Evolutionary conservation across 2,888 invertebrate genomes (phyloP).

Genomic region (Heteromurus nitidus): DNA sequence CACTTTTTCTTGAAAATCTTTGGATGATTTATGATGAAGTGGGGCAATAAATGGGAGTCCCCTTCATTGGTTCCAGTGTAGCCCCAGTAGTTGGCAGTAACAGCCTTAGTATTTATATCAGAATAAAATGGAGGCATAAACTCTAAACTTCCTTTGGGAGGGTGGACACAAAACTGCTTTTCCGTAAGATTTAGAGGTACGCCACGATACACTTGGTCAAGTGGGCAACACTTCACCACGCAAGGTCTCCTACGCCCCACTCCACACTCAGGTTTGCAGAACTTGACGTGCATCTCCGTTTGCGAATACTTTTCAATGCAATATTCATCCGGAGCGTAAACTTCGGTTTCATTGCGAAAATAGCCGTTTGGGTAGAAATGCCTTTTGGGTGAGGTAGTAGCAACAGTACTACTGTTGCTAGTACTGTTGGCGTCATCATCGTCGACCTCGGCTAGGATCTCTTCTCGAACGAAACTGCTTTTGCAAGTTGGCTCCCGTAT

Average conservation of each 20-base stretch:
- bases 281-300: neutral
- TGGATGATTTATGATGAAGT: conserved; percentile 45
- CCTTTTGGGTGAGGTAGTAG: neutral
- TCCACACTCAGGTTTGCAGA: conserved; percentile 55
- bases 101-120: conserved; percentile 40
- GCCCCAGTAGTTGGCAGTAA: neutral
- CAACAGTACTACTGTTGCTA: no score
- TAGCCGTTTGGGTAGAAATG: conserved; percentile 62
- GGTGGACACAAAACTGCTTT: conserved; percentile 10
- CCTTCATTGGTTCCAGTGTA: neutral
- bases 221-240: conserved; percentile 62
- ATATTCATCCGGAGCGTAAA: conserved; percentile 65
- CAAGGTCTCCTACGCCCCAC: conserved; percentile 46
- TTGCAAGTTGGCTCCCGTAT: conserved; percentile 22
- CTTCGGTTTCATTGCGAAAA: conserved; percentile 35
- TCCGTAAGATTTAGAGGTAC: neutral
- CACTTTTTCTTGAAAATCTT: conserved; percentile 27
- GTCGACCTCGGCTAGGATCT: neutral
- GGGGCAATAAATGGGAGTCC: conserved; percentile 13
- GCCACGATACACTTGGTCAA: conserved; percentile 33
- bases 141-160: conserved; percentile 5
- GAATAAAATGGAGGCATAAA: conserved; percentile 61
- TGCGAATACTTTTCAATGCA: conserved; percentile 54
- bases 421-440: neutral
- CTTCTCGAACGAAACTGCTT: neutral